phyloP scores from a whole-genome alignment of 2,797 vertebrate species.

The Meda fulgida region DNA sequence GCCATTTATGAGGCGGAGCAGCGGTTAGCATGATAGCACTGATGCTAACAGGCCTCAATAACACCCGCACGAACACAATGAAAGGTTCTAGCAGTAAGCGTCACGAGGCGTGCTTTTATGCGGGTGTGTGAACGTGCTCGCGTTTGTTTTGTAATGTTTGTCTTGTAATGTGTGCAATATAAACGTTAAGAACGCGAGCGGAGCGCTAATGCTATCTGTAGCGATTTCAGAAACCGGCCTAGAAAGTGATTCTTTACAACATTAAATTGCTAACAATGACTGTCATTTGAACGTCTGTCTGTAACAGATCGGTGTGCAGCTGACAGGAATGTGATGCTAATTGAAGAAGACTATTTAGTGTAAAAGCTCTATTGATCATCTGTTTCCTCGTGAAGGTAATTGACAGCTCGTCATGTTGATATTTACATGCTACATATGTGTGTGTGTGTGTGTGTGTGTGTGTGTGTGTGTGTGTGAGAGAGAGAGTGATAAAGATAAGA shows the following conservation, averaged over 20 bases:
- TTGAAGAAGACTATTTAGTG: neutral
- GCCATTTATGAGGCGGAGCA: conserved; percentile 37
- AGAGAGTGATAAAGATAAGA: neutral
- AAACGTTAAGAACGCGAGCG: neutral
- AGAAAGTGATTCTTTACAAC: neutral
- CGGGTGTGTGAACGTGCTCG: neutral
- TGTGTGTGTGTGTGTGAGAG: neutral
- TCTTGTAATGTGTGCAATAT: neutral
- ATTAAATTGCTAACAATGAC: neutral
- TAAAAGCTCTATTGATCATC: neutral
- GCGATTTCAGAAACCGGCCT: neutral
- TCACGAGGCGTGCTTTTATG: neutral
- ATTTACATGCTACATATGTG: neutral
- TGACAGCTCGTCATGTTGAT: neutral
- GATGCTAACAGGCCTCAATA: conserved; percentile 25
- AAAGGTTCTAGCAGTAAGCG: neutral
- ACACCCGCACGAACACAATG: neutral
- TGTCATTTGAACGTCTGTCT: neutral
- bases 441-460: neutral
- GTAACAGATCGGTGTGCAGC: neutral
- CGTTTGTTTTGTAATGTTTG: neutral
- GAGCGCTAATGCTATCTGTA: neutral
- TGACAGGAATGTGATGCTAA: neutral
- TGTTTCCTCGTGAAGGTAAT: neutral
- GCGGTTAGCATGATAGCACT: conserved; percentile 10